Conservation (phyloP, 2,888 invertebrate species). For the Erebia aethiops region DNA sequence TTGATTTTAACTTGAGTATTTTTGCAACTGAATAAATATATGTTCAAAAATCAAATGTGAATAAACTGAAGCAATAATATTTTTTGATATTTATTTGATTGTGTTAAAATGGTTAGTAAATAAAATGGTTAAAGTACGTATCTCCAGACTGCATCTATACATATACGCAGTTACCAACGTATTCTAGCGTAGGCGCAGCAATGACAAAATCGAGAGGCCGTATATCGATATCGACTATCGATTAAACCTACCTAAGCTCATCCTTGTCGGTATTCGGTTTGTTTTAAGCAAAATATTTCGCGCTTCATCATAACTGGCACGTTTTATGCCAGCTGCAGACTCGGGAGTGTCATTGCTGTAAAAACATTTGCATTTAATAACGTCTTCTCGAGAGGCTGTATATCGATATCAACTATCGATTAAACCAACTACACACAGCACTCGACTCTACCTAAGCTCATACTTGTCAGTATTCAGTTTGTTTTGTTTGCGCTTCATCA, state of each 20-base stretch:
- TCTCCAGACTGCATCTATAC: no score
- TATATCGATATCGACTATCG: constrained; percentile 45
- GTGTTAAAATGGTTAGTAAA: no score
- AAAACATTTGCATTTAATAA: constrained; percentile 66
- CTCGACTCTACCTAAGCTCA: constrained; percentile 15
- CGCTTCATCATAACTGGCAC: no score
- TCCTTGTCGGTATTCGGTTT: no score
- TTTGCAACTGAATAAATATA: neutral
- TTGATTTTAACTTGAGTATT: neutral
- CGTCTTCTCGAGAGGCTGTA: constrained; percentile 63
- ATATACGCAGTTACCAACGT: constrained; percentile 57
- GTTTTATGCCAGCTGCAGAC: no score
- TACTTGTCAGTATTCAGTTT: no score
- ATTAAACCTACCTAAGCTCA: neutral
- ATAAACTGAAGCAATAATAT: no score
- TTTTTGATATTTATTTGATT: no score
- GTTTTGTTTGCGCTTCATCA: no score
- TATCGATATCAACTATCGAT: constrained; percentile 42
- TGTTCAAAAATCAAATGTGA: neutral
- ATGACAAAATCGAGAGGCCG: constrained; percentile 66
- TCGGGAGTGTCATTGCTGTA: no score
- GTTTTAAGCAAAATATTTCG: no score
- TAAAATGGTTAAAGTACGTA: no score
- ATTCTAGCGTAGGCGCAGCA: constrained; percentile 62
- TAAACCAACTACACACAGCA: constrained; percentile 28